These are phyloP conservation scores for Agrilus mali DNA, from an alignment of 2,888 invertebrate genomes.

Conservation along the genomic window DNA sequence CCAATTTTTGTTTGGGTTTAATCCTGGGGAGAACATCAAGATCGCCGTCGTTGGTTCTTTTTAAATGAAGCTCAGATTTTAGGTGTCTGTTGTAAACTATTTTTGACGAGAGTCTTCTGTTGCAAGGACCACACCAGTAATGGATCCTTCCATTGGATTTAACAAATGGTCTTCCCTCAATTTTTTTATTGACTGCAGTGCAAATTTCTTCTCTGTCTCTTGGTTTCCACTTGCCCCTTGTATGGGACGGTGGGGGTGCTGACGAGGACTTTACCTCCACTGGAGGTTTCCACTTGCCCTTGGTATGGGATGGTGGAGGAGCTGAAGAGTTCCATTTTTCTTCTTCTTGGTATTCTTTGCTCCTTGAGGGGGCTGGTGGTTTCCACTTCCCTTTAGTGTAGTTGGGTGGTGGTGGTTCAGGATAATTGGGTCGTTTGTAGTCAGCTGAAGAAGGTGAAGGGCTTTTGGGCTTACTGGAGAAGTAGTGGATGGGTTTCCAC, in stretches of 20 bases:
- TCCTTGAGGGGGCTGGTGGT: background rate
- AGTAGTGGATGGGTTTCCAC: conserved; percentile 39
- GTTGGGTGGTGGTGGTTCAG: conserved; percentile 20
- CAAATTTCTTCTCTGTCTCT: conserved; percentile 8
- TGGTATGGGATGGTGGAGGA: conserved; percentile 40
- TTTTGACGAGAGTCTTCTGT: conserved; percentile 59
- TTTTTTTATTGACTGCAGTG: conserved; percentile 4
- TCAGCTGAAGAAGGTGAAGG: conserved; percentile 30
- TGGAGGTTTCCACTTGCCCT: conserved; percentile 50
- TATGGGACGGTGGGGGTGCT: conserved; percentile 57
- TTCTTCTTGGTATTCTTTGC: conserved; percentile 17
- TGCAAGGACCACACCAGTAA: conserved; percentile 74
- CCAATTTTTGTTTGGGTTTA: conserved; percentile 8
- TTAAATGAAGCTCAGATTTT: conserved; percentile 58
- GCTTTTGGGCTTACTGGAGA: conserved; percentile 7
- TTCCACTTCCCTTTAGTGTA: conserved; percentile 54
- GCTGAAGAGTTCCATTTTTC: conserved; percentile 31
- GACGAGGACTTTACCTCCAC: conserved; percentile 15
- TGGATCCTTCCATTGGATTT: conserved; percentile 39
- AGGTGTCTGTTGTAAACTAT: conserved; percentile 66
- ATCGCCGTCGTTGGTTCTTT: conserved; percentile 54
- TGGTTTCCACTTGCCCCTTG: conserved; percentile 71
- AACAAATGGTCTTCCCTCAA: conserved; percentile 25
- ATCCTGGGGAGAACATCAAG: conserved; percentile 37
- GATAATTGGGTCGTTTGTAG: background rate